Base-by-base conservation (phyloP, 1,140 invertebrate species). In the Drosophila insularis region DNA sequence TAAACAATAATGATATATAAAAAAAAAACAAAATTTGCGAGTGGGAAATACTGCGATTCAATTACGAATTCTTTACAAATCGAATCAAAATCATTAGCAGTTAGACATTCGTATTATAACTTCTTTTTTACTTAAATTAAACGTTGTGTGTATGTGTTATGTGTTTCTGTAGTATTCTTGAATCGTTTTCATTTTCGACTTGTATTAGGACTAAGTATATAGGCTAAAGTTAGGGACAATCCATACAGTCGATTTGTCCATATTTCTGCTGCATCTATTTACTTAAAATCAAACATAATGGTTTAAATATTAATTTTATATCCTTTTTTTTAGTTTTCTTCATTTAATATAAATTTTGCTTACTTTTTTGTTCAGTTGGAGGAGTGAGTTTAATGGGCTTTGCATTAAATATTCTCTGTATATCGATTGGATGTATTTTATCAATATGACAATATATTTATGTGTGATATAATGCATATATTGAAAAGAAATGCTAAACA, bases 161-260 rank as follows among this genome's bases (percentile, higher is more conserved):
- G 23, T 56, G 13, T 56, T 56, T 56, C 23, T 56, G 14, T 50
- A 50, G 43, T 50, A 50, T 21, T 50, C 17, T 21, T 50, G 17
- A 61, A 56, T 40, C 17, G 58, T 31, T 40, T 62, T 62, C 21
- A 23, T 23, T 50, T 62, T 62, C 40, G 37, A 50, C 19, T 50
- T 50, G 19, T 14, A 50, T 50, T 50, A 50, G 43, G 43, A 60
- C 70, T 89, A 89, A 50, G 53, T 78, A n/a, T 61, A 62, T 80
- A 80, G 40, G 66, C 80, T 89, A 84, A 58, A 71, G 74, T 82
- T 78, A 80, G 77, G 80, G 84, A 89, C 85, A 89, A 70, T 68
- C 63, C 60, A 50, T 50, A 59, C 58, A 61, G 58, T 65, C 56
- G 60, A 60, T 70, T 65, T 84, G 84, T 89, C 84, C 80, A 77